Base-by-base conservation (phyloP, 1,140 invertebrate genomes). In the Theocolax elegans region DNA sequence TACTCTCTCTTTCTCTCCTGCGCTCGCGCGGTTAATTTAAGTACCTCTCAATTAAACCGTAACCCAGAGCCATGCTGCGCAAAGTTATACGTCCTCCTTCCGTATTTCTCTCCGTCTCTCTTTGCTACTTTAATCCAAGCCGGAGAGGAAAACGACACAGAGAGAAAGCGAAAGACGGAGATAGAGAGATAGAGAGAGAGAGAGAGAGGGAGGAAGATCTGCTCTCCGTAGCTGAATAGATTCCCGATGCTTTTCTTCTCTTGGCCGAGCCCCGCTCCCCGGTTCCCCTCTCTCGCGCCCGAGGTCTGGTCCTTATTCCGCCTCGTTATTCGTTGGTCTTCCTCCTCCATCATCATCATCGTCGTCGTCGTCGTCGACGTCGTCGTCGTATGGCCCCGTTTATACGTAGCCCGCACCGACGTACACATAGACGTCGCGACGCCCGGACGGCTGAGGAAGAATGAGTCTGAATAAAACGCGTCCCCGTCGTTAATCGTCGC, bases 31-130 rank as follows among this genome's bases (percentile, higher is more conserved):
- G 38, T 70, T 70, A 63, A 70, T 64, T 63, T 58, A 64, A 70
- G 67, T 70, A 49, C 38, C 60, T 58, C 67, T 70, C 67, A 64
- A 70, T 70, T 70, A 70, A 70, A 64, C 44, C 60, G 60, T 69
- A 63, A 69, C 67, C 67, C 56, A 68, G 56, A 60, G 56, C 54
- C 15, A 46, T 27, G n/a, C 40, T 25, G 29, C 29, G 56, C 54
- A 31, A 58, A 46, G 56, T 60, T 51, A 59, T 68, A 42, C 54
- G 21, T 44, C 29, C 35, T 29, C 19, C 15, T 29, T 21, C 15
- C 25, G 1, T 7, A 10, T 40, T 12, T 42, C 27, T 38, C 12
- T 44, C 29, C 19, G 31, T 38, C 54, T 35, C 31, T 46, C 51
- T 23, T 27, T n/a, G 17, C 38, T 25, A 48, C 58, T 51, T 69